Evolutionary conservation across 1,140 invertebrate species (phyloP).

Genomic region (Dreissena rostriformis): DNA sequence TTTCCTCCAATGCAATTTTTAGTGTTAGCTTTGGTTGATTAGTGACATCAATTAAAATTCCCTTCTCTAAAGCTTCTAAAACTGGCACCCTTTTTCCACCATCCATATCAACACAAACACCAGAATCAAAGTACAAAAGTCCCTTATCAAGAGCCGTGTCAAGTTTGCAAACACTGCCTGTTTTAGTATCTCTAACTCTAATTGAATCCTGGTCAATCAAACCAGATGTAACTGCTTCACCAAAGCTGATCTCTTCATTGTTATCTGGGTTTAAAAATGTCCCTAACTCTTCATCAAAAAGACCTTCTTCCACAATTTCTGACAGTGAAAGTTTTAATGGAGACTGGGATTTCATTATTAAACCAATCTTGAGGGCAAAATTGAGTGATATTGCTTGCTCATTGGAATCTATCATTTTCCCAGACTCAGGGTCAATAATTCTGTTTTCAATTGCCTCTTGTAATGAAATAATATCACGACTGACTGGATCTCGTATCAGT

Average conservation of each 20-base stretch:
- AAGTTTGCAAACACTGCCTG: slow-evolving; percentile 88
- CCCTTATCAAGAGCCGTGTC: slow-evolving; percentile 87
- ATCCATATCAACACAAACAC: slow-evolving; percentile 86
- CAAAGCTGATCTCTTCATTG: slow-evolving; percentile 84
- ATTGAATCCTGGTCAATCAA: slow-evolving; percentile 90
- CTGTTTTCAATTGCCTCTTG: slow-evolving; percentile 90
- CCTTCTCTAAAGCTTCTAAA: slow-evolving; percentile 72
- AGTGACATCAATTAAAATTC: slow-evolving; percentile 73
- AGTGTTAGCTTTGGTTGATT: slow-evolving; percentile 74
- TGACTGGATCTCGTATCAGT: slow-evolving; percentile 87
- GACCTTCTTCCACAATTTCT: slow-evolving; percentile 91
- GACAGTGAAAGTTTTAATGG: slow-evolving; percentile 91
- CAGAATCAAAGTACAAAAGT: slow-evolving; percentile 88
- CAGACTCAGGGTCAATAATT: slow-evolving; percentile 89
- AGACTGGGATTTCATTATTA: slow-evolving; percentile 91
- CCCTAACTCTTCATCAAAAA: slow-evolving; percentile 89
- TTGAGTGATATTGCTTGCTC: slow-evolving; percentile 89
- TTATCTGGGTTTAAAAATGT: slow-evolving; percentile 85
- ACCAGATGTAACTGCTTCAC: slow-evolving; percentile 87
- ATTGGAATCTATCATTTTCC: slow-evolving; percentile 85
- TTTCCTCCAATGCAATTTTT: slow-evolving; percentile 73
- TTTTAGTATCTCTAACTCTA: slow-evolving; percentile 89
- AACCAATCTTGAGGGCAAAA: slow-evolving; percentile 92
- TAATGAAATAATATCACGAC: slow-evolving; percentile 90
- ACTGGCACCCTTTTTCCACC: slow-evolving; percentile 66